Base-by-base conservation (phyloP, 2,888 invertebrate genomes). In the Euspilapteryx auroguttella region DNA sequence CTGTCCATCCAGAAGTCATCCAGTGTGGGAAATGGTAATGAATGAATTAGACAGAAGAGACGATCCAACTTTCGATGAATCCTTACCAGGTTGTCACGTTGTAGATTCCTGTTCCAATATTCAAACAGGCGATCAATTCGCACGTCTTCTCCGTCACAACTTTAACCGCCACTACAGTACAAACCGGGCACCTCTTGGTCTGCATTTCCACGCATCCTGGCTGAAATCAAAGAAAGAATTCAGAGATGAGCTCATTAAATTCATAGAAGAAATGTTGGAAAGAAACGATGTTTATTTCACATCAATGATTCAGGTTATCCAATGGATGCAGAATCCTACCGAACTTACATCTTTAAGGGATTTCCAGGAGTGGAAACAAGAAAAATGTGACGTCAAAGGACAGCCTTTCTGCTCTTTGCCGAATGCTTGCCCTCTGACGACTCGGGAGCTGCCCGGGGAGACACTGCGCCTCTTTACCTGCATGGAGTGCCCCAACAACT, bases 21-120 rank as follows among this genome's bases (percentile, higher is more conserved):
- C 94, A 14, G 91, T 94, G 23, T 94, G 94, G 94, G 94, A 94
- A 71, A 94, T 94, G 85, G 94, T 94, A 28, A 92, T 94, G 91
- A 94, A 94, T 55, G 94, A 94, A 58, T 69, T 94, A 42, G 94
- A 94, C 66, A 84, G 94, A 59, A 83, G 94, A 62, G 94, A 94
- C 57, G 94, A 94, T 51, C 94, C 94, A 3, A 89, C 89, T 4
- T 94, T 94, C 56, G 94, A 94, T 50, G 94, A 94, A 62, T 90
- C 90, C 3, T 79, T 94, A 32, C 93, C 94, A 21, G 92, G 94
- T 82, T 94, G 94, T 65, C 93, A 94, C 64, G 92, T 94, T 80
- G 93, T 94, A 0, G 94, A 94, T 57, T 93, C 93, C 14, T 94
- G 94, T 68, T 92, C 93, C 14, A 94, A 94, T 75, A 87, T 94